Evolutionary conservation across 1,140 invertebrate genomes (phyloP), one percentile per base, ranked within the genome.

Genomic region (Rhysida immarginata): DNA sequence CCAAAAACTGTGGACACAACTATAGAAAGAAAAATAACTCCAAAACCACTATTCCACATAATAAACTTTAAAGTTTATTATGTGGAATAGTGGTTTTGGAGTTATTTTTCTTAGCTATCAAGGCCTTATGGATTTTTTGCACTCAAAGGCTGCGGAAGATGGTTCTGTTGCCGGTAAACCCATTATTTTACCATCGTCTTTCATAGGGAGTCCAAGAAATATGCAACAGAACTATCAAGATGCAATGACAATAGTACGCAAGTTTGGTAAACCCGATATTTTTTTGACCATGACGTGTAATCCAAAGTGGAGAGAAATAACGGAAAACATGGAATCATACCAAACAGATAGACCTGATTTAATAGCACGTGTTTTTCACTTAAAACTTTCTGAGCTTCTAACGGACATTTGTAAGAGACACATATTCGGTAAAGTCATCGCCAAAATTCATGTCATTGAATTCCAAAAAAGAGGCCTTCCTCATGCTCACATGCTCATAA

Each of bases 181-280:
- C 20, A 46, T 62, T 25, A 62, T 73, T 44, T 59, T 77, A 27
- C 73, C 74, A 42, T 68, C 74, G 24, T 50, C 62, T 2, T 73
- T 65, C 60, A 60, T 56, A 14, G 68, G 68, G 3, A 62, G 70
- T 56, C 70, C 69, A 52, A 60, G 71, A 35, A 56, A 68, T 49
- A 72, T 72, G 68, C 66, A 74, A 13, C 57, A 71, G 55, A 43
- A 61, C 8, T 63, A 61, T 26, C 71, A 74, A 61, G 73, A 77
- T 65, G 68, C 70, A 1, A 71, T 76, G 56, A 50, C 58, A 0
- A 56, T 58, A 14, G 55, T 64, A 2, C 21, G 61, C 1, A 24
- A 48, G 16, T 52, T 23, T 26, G 63, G 63, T 0, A 55, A 57
- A 54, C 63, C 62, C 0, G 27, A 46, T 20, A 41, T 58, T 13